Base-by-base conservation (phyloP, 2,113 vertebrate genomes). In the Embiotoca jacksoni region DNA sequence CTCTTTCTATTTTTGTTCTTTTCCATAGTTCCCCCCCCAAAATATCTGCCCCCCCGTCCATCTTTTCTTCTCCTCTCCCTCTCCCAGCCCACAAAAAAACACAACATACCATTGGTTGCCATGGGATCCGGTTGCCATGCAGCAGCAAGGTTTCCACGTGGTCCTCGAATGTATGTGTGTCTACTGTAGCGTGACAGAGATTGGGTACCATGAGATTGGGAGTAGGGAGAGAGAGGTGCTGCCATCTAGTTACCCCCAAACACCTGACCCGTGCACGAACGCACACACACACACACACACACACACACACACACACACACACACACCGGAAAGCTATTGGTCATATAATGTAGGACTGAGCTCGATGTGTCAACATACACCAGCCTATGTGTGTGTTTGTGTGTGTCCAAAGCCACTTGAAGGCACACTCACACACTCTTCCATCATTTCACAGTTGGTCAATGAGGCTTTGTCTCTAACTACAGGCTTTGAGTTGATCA, bases 41-140 rank as follows among this genome's bases (percentile, higher is more conserved):
- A 78, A 79, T 76, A 74, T 75, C 65, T 63, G 11, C 56, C 74
- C 7, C 6, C 23, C 50, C 31, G 46, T 11, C 3, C 56, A 11
- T 8, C 52, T 31, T 39, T n/a, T 4, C 41, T 35, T 50, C 23
- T 39, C 77, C 47, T 46, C 59, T 60, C 36, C 50, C 23, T 73
- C 50, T 74, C 37, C 8, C 41, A 30, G 31, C 81, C 72, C 70
- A 72, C 81, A 85, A 80, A 83, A 86, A 70, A 80, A 88, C 57
- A 39, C 83, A 8, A 23, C 72, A 86, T 86, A 88, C 85, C 63
- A 81, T 56, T 68, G 75, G 93, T 95, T 95, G 92, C 92, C 80
- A 94, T 93, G 93, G 91, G 86, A 94, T 86, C 80, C 14, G 65
- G 94, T 95, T 95, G 90, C 93, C 90, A 93, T 83, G 93, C 85